Evolutionary conservation across 1,140 invertebrate species (phyloP), one percentile per base, ranked within the genome.

Genomic region (Drosophila asahinai): DNA sequence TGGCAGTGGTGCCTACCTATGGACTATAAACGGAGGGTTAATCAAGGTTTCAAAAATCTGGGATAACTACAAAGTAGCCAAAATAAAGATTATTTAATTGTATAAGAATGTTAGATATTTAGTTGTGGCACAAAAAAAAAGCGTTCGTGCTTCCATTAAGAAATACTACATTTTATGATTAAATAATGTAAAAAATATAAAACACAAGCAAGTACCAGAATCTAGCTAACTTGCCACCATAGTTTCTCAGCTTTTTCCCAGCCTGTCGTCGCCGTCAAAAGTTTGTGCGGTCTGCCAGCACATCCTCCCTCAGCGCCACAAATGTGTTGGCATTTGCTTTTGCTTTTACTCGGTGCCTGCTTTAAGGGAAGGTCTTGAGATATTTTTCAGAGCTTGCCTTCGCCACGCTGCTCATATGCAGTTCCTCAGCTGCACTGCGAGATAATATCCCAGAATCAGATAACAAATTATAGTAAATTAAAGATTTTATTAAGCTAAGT

Each of bases 311-410:
- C 43, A 43, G 66, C 65, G 49, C 64, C 77, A 65, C 72, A 74
- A 77, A 74, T 81, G 81, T 81, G 81, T 89, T 79, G 75, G 80
- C 62, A 80, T 76, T 84, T 72, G 77, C 68, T 77, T 72, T 70
- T 71, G 65, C 55, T 84, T 81, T 65, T 83, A 71, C 54, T 65
- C 30, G 68, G 60, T 81, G 68, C 45, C 65, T 84, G 74, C 84
- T 90, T 89, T 81, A 89, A 87, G 84, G 87, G 68, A 65, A 76
- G 83, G 75, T 87, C 77, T 78, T 74, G 82, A 87, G 84, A 89
- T 84, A 78, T 87, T 87, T 87, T 78, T 79, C 58, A 72, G 76
- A 60, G 77, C 76, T 79, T 51, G 59, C 66, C 60, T 55, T 65
- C 42, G 52, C 66, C 38, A 58, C 25, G 76, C 38, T 72, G 73